Base-by-base conservation (phyloP, 2,113 vertebrate genomes). In the zebrafish (Danio rerio) region DNA sequence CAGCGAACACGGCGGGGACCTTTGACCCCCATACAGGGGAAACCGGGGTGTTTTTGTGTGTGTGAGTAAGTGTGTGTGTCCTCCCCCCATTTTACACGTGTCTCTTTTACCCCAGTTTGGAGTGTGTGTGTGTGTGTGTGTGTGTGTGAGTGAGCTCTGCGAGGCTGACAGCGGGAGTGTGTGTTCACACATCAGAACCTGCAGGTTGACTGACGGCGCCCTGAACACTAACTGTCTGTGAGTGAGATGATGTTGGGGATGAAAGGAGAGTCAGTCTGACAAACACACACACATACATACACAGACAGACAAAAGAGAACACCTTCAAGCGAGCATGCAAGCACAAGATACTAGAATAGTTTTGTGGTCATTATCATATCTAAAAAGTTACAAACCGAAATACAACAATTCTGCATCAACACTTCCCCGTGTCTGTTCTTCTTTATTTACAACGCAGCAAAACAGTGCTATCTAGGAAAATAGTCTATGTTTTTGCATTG, bases 101-200 rank as follows among this genome's bases (percentile, higher is more conserved):
- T 31, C 31, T 31, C 31, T 31, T 31, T 31, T 31, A 1, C 31
- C 31, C 31, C 3, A 3, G 31, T 31, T 31, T 52, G 7, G 7
- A 45, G 59, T 20, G 40, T 6, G 52, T 21, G 13, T 15, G 16
- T 55, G 40, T 49, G 47, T 42, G 59, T 69, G 66, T 42, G 79
- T 13, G 61, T 52, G 53, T 56, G 50, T 49, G 56, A 20, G 69
- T 62, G 49, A 40, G 6, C 59, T 58, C n/a, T 16, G 20, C 80
- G 12, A 78, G 91, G 88, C 84, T 93, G 92, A 93, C 90, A 90
- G 88, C 82, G 81, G 77, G 82, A 69, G 86, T 86, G 83, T 86
- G 87, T 87, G 89, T 88, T 88, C 47, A 85, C 77, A 78, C 87
- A 86, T 89, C 87, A 84, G 85, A 86, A 83, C 83, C n/a, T 70